Base-by-base conservation (phyloP, 2,113 vertebrate genomes). In the Hassar affinis region DNA sequence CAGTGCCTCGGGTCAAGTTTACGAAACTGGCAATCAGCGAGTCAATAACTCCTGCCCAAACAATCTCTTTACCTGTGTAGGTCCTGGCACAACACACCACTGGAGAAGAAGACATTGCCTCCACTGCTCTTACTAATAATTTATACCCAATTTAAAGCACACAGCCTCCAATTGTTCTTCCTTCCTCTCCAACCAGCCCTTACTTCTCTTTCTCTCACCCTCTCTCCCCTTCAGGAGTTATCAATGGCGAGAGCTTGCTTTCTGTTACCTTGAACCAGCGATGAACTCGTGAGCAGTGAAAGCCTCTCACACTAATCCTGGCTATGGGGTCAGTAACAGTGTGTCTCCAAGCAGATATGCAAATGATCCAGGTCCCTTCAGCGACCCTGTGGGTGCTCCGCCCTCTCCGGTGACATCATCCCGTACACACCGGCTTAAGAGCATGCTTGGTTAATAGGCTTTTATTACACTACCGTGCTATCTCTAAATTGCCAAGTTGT, bases 121-220 rank as follows among this genome's bases (percentile, higher is more conserved):
- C 92, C 85, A 88, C 92, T 95, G 90, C 89, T 22, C 80, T 91
- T 92, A 93, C 95, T 92, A 94, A 95, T 95, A 93, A 95, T 95
- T 95, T 94, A 96, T 93, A 93, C 83, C 86, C 90, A 93, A 91
- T 89, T 87, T 91, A 86, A 90, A 92, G 86, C 0, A 81, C 66
- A 79, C 86, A 89, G 86, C 89, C 89, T 87, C 85, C 84, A 85
- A 81, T 64, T 91, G 90, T 89, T 91, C 90, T 93, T 54, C 64
- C 62, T 62, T 80, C 42, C 30, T 27, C 80, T 85, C 75, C 75
- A 78, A 84, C 88, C 87, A 83, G 82, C 84, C 30, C 64, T 86
- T 69, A 68, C 72, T 59, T 84, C n/a, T 83, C 57, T 83, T 69
- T 83, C 84, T 89, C 83, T 90, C 86, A 81, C 81, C 86, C 78